phyloP scores from a whole-genome alignment of 64 coral and sea anemone genomes.

The Orbicella faveolata region DNA sequence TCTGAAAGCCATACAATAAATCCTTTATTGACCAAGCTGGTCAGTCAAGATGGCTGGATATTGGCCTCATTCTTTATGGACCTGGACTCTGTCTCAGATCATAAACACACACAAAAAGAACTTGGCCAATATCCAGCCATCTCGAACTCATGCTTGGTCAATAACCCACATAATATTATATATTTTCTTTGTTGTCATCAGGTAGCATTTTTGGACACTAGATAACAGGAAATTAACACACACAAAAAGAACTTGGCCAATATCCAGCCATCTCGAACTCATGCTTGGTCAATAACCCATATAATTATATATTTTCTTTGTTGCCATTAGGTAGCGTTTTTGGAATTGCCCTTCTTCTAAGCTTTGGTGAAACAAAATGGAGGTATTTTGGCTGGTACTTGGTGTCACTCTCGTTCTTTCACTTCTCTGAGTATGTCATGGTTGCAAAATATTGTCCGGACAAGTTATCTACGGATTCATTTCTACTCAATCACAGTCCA shows the following conservation, averaged over 20 bases:
- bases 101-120: no score
- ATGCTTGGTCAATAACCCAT: not conserved
- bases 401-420: slow-evolving; percentile 84
- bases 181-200: not conserved
- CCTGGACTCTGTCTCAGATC: no score
- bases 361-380: slow-evolving; percentile 38
- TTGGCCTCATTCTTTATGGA: no score
- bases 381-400: slow-evolving; percentile 91
- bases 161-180: not conserved
- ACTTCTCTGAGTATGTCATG: slow-evolving; percentile 96
- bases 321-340: slow-evolving; percentile 58
- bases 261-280: no score
- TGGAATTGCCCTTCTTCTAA: slow-evolving; percentile 68
- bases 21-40: no score
- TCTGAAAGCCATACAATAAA: no score
- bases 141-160: not conserved
- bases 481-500: slow-evolving; percentile 87
- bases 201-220: slow-evolving; percentile 60
- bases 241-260: no score
- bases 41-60: no score
- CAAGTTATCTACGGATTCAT: slow-evolving; percentile 84
- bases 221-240: no score
- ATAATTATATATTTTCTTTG: not conserved
- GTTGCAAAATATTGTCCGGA: slow-evolving; percentile 72
- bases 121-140: no score